A percentile compares a stretch with the other conserved stretches of the same genome.
Evolutionary conservation across 2,113 vertebrate species (phyloP).

Genomic region (Gadus chalcogrammus): DNA sequence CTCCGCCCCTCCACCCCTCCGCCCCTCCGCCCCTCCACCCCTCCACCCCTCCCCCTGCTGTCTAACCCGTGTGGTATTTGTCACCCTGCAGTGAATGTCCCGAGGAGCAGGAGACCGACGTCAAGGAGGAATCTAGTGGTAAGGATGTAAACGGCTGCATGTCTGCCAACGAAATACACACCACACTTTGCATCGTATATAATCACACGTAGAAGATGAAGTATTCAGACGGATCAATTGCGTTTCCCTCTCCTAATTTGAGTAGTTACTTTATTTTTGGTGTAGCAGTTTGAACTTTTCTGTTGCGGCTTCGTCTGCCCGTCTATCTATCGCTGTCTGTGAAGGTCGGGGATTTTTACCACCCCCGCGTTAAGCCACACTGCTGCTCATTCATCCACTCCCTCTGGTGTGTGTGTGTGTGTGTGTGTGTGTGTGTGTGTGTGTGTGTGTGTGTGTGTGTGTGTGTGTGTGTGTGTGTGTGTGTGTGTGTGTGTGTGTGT

Average conservation of each 20-base stretch:
- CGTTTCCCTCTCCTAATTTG: slow-evolving; percentile 19
- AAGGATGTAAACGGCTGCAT: slow-evolving; percentile 27
- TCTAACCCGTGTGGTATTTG: slow-evolving; percentile 43
- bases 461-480: slow-evolving; percentile 9
- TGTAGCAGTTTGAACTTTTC: slow-evolving; percentile 4
- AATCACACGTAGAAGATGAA: too few relatives aligned
- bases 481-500: slow-evolving; percentile 9
- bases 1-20: neutral
- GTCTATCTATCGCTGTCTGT: slow-evolving; percentile 31
- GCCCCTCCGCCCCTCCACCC: neutral
- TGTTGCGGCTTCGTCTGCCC: slow-evolving; percentile 28
- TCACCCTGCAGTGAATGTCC: slow-evolving; percentile 79
- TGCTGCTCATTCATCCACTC: slow-evolving; percentile 54
- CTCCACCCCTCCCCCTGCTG: neutral
- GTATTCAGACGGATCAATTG: too few relatives aligned
- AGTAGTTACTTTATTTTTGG: slow-evolving; percentile 31
- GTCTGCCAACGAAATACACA: too few relatives aligned
- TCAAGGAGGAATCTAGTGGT: slow-evolving; percentile 81
- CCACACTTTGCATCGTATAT: too few relatives aligned
- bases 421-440: slow-evolving; percentile 8
- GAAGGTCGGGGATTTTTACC: slow-evolving; percentile 51
- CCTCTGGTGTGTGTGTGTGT: slow-evolving; percentile 18
- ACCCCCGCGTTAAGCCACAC: slow-evolving; percentile 52
- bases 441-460: neutral
- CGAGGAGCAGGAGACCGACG: slow-evolving; percentile 90